Percentiles rank a stretch among this genome's conserved stretches.
phyloP scores from a whole-genome alignment of 92 coral and sea anemone species.

The Meandrina meandrites region DNA sequence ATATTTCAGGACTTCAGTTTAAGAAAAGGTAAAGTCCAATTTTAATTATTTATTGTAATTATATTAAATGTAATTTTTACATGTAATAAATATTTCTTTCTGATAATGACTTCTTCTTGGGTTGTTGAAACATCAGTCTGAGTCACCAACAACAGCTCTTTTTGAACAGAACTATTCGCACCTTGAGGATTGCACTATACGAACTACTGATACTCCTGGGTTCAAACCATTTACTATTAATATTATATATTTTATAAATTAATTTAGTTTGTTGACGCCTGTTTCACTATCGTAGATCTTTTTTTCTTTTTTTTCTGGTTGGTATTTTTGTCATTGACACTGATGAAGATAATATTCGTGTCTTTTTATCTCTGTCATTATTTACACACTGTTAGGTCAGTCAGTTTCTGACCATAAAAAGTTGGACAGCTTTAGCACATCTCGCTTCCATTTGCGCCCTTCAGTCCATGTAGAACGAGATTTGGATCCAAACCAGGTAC shows the following conservation, averaged over 20 bases:
- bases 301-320: background rate
- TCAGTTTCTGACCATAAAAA: constrained; percentile 1
- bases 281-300: background rate
- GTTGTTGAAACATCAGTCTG: too few relatives aligned
- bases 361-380: too few relatives aligned
- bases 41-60: too few relatives aligned
- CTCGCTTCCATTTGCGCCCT: constrained; percentile 27
- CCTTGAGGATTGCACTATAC: too few relatives aligned
- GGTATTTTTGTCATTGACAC: background rate
- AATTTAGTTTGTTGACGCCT: background rate
- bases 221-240: too few relatives aligned
- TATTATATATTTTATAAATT: background rate
- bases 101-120: too few relatives aligned
- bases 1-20: constrained; percentile 19
- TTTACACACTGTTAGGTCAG: background rate
- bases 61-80: background rate
- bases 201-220: too few relatives aligned
- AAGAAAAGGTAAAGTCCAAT: constrained; percentile 21
- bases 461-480: constrained; percentile 25
- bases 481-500: constrained; percentile 50
- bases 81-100: too few relatives aligned
- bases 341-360: background rate
- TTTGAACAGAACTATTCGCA: too few relatives aligned
- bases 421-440: background rate
- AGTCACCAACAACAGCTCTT: too few relatives aligned